phyloP scores from a whole-genome alignment of 2,797 vertebrate genomes.

The Anableps anableps region DNA sequence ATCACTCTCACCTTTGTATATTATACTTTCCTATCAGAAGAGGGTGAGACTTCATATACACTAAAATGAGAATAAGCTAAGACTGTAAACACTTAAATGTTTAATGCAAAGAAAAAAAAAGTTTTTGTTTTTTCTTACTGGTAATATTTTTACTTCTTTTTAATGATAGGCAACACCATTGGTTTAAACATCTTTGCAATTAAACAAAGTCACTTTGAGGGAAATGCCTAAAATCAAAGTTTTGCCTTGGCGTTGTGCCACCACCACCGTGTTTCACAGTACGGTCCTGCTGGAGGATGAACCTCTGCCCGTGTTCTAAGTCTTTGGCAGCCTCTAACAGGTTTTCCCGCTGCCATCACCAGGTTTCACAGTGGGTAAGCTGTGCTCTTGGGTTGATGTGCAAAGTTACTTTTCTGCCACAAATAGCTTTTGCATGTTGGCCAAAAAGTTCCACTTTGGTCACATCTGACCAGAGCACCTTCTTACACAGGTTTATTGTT shows the following conservation, averaged over 20 bases:
- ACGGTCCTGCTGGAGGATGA: not conserved
- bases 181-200: constrained; percentile 63
- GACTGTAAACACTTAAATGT: constrained; percentile 30
- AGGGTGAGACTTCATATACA: constrained; percentile 27
- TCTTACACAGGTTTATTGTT: not conserved
- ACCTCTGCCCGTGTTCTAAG: not conserved
- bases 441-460: not conserved
- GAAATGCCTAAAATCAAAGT: not conserved
- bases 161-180: constrained; percentile 41
- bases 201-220: constrained; percentile 32
- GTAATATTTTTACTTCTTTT: constrained; percentile 10
- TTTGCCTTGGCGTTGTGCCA: not conserved
- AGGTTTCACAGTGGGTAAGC: not conserved
- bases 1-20: constrained; percentile 56
- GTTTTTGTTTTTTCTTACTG: constrained; percentile 8
- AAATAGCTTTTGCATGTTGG: not conserved
- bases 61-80: constrained; percentile 17
- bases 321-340: not conserved
- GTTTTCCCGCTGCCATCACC: not conserved
- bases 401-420: not conserved
- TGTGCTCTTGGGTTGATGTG: too few relatives aligned
- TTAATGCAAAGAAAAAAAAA: constrained; percentile 23
- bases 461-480: not conserved
- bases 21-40: constrained; percentile 43
- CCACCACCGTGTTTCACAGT: not conserved